Conservation (phyloP, 2,888 invertebrate species). For the Orthonevra nobilis region DNA sequence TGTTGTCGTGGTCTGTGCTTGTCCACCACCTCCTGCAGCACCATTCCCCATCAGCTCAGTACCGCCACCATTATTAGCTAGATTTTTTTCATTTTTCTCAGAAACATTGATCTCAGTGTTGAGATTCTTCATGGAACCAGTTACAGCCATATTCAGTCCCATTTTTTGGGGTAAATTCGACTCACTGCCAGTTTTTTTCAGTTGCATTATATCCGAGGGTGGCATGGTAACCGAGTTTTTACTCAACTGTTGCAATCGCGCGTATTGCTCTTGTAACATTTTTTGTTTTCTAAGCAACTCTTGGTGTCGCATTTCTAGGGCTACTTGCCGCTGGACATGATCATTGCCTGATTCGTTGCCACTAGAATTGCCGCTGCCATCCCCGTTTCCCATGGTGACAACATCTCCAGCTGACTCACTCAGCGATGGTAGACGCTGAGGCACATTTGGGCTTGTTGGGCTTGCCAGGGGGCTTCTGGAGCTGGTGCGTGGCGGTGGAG, state of each 20-base stretch:
- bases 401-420: conserved; percentile 76
- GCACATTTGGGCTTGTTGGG: conserved; percentile 87
- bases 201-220: conserved; percentile 80
- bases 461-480: conserved; percentile 93
- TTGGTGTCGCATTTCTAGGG: conserved; percentile 92
- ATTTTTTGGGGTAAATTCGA: conserved; percentile 92
- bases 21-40: conserved; percentile 52
- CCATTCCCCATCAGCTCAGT: conserved; percentile 52
- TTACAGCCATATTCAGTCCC: conserved; percentile 84
- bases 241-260: conserved; percentile 92
- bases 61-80: conserved; percentile 73
- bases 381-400: conserved; percentile 71
- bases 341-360: conserved; percentile 90
- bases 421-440: conserved; percentile 81
- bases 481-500: conserved; percentile 95
- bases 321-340: conserved; percentile 86
- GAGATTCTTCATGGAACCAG: conserved; percentile 75
- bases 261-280: conserved; percentile 94
- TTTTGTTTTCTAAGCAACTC: conserved; percentile 93
- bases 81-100: conserved; percentile 73
- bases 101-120: conserved; percentile 73
- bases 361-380: conserved; percentile 83
- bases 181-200: conserved; percentile 94
- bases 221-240: conserved; percentile 86
- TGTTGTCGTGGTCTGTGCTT: conserved; percentile 82